Conservation (phyloP, 1,140 invertebrate genomes). For the Octopus sinensis region DNA sequence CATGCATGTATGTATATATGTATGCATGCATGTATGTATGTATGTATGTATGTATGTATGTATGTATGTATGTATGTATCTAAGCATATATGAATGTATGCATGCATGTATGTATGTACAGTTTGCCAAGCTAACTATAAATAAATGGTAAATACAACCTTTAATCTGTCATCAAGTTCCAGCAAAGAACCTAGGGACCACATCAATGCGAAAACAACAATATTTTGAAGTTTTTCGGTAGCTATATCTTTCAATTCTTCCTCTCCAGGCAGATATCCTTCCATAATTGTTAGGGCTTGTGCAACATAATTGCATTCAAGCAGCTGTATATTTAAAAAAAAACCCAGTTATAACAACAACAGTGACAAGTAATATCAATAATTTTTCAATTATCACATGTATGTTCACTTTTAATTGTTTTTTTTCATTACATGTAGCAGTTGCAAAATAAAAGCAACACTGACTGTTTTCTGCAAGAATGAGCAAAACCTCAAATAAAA, state of each 20-base stretch:
- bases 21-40: not conserved
- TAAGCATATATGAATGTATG: not conserved
- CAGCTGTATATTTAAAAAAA: not conserved
- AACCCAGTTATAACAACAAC: not conserved
- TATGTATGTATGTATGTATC: not conserved
- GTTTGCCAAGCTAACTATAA: not conserved
- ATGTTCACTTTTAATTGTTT: too few species aligned
- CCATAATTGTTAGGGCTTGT: not conserved
- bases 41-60: not conserved
- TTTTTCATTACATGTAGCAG: too few species aligned
- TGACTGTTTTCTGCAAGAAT: too few species aligned
- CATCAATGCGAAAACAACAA: slow-evolving; percentile 71
- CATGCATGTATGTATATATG: not conserved
- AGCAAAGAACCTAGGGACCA: slow-evolving; percentile 90
- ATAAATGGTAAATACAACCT: slow-evolving; percentile 42
- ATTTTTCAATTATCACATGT: too few species aligned
- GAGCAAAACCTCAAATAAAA: too few species aligned
- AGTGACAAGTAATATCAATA: too few species aligned
- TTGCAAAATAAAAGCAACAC: too few species aligned
- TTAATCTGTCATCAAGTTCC: slow-evolving; percentile 76
- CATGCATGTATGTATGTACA: not conserved
- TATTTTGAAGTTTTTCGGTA: slow-evolving; percentile 55
- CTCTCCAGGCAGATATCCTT: slow-evolving; percentile 25
- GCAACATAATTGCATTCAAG: not conserved
- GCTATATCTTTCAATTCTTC: slow-evolving; percentile 40